Conservation (phyloP, 1,140 invertebrate species). For the Macrotrachela quadricornifera region DNA sequence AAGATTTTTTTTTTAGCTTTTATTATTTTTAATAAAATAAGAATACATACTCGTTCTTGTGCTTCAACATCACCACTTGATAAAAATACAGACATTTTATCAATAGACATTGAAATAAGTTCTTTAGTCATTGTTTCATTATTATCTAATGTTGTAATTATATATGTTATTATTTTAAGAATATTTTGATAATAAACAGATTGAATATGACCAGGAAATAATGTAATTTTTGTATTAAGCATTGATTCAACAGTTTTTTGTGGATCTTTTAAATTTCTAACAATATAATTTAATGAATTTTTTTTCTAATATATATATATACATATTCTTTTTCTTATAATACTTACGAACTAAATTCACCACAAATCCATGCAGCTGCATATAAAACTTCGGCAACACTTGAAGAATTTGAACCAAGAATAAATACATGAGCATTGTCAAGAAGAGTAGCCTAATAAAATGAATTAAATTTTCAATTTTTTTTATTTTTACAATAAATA, state of each 20-base stretch:
- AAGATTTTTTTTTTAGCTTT: no score
- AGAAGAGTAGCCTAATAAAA: conserved; percentile 9
- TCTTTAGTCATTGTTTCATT: conserved; percentile 28
- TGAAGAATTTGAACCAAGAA: conserved; percentile 15
- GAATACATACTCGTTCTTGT: conserved; percentile 62
- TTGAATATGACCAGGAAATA: conserved; percentile 46
- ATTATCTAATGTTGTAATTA: conserved; percentile 16
- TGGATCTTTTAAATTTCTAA: conserved; percentile 40
- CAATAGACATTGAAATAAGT: conserved; percentile 11
- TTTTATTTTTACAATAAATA: no score
- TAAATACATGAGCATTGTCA: conserved; percentile 8
- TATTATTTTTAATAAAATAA: conserved; percentile 30
- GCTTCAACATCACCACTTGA: conserved; percentile 75
- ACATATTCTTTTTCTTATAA: no score
- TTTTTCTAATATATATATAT: no score
- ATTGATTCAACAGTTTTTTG: conserved; percentile 30
- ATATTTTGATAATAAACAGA: conserved; percentile 41
- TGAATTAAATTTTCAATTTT: no score
- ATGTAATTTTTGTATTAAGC: conserved; percentile 65
- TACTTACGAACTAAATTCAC: conserved; percentile 50
- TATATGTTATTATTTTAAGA: conserved; percentile 68
- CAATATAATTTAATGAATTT: no score
- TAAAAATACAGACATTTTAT: conserved; percentile 35
- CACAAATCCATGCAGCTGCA: conserved; percentile 93
- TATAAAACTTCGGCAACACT: conserved; percentile 48